Conservation (phyloP, 2,113 vertebrate genomes). For the Ceratotherium simum region DNA sequence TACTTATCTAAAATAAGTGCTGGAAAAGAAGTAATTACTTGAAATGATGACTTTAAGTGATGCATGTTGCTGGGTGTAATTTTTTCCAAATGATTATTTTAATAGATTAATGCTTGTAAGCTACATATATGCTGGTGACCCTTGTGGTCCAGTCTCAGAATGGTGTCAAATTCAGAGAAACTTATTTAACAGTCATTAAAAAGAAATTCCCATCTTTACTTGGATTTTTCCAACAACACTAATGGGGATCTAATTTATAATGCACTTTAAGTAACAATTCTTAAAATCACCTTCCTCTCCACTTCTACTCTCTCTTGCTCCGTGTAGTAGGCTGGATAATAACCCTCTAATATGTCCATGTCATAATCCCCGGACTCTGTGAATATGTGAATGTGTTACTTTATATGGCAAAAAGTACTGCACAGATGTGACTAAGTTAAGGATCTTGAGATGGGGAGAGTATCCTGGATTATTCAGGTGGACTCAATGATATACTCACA, state of each 20-base stretch:
- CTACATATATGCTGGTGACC: neutral
- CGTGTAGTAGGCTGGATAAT: neutral
- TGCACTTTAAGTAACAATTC: neutral
- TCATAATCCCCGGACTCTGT: neutral
- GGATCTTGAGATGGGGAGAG: neutral
- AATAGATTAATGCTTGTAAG: neutral
- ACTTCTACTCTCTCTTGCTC: neutral
- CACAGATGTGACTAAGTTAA: neutral
- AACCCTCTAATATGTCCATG: neutral
- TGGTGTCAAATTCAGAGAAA: slow-evolving; percentile 29
- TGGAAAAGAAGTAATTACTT: slow-evolving; percentile 8
- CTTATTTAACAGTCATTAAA: neutral
- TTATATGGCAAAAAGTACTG: neutral
- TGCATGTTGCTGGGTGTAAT: neutral
- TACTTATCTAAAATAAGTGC: slow-evolving; percentile 46
- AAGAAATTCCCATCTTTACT: neutral
- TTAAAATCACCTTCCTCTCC: neutral
- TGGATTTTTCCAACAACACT: neutral
- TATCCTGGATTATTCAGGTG: neutral
- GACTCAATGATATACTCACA: neutral
- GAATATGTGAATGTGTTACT: neutral
- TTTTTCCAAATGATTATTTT: neutral
- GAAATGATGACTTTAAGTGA: neutral
- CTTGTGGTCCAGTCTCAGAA: neutral
- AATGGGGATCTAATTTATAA: neutral